phyloP scores from a whole-genome alignment of 1,140 invertebrate genomes.

The Drosophila micromelanica region DNA sequence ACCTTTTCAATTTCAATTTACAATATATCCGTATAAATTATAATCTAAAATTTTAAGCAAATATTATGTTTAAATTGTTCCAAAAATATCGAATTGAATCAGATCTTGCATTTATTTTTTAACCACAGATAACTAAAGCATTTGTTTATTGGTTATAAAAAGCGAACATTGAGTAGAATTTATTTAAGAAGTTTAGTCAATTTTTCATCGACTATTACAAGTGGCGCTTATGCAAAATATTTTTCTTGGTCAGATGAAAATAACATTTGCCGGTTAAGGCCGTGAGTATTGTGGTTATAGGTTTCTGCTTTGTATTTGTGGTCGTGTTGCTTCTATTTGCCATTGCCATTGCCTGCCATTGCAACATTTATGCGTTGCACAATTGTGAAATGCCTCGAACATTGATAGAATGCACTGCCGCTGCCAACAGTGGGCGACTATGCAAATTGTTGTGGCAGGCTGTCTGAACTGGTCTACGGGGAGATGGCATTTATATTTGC shows the following conservation, averaged over 20 bases:
- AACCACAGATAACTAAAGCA: neutral
- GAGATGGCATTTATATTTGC: neutral
- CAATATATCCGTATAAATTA: too few relatives aligned
- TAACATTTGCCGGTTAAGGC: constrained; percentile 14
- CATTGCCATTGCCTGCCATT: neutral
- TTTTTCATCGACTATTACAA: neutral
- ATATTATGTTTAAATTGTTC: too few relatives aligned
- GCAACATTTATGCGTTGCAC: constrained; percentile 22
- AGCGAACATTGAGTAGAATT: too few relatives aligned
- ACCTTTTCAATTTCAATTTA: too few relatives aligned
- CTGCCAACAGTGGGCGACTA: constrained; percentile 11
- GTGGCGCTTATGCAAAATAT: constrained; percentile 13
- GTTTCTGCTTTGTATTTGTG: constrained; percentile 1
- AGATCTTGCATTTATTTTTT: too few relatives aligned
- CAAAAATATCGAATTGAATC: too few relatives aligned
- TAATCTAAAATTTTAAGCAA: too few relatives aligned
- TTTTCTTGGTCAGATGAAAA: neutral
- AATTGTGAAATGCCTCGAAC: constrained; percentile 30
- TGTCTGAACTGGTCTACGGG: neutral
- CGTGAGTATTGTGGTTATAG: constrained; percentile 4
- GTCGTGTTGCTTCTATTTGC: neutral
- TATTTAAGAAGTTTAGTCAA: too few relatives aligned
- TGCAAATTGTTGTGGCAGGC: constrained; percentile 39
- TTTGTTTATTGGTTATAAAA: neutral
- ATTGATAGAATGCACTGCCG: neutral